These are phyloP conservation scores for Fopius arisanus DNA, from an alignment of 1,140 invertebrate species.

Conservation along the genomic window DNA sequence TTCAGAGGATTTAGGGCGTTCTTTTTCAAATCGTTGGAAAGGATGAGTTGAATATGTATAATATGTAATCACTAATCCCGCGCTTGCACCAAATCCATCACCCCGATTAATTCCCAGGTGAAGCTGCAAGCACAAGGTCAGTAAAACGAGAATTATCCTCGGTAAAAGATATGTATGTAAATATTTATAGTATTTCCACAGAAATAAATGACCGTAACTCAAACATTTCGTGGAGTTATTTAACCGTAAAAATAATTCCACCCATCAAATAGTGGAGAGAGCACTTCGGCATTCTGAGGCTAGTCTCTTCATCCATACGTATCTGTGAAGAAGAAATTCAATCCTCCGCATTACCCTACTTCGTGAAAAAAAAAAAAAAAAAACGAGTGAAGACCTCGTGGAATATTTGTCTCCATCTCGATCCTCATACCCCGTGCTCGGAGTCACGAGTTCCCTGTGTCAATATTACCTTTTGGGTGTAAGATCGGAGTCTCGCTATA, in stretches of 20 bases:
- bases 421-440: background rate
- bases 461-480: conserved; percentile 7
- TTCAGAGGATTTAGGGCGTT: too few relatives aligned
- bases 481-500: background rate
- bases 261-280: background rate
- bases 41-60: too few relatives aligned
- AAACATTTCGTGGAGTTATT: background rate
- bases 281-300: background rate
- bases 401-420: background rate
- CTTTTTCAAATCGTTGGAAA: too few relatives aligned
- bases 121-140: background rate
- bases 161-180: background rate
- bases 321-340: background rate
- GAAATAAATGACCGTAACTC: background rate
- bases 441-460: conserved; percentile 1
- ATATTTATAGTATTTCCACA: background rate
- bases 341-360: conserved; percentile 5
- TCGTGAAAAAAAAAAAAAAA: background rate
- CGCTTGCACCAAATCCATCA: background rate
- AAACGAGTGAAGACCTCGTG: background rate
- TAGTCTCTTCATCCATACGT: too few relatives aligned
- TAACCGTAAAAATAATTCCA: background rate
- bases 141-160: background rate
- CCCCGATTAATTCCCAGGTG: background rate
- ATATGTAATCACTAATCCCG: background rate